Conservation (phyloP, 2,113 vertebrate genomes). For the Silurus glanis region DNA sequence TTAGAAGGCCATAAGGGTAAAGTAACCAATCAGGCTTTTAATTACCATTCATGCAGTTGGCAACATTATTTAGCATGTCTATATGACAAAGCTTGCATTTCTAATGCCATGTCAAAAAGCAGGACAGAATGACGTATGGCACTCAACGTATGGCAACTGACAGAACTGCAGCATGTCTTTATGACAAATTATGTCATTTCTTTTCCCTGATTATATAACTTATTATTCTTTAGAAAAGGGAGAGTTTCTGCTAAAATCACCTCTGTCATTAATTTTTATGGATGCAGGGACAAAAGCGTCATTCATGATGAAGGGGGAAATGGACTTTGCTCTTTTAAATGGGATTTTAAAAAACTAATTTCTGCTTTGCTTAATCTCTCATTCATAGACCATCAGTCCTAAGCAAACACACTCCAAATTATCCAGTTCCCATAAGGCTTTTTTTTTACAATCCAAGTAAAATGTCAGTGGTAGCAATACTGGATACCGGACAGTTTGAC, state of each 20-base stretch:
- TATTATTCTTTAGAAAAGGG: constrained; percentile 30
- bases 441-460: constrained; percentile 10
- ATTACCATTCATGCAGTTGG: background rate
- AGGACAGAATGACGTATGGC: constrained; percentile 1
- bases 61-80: constrained; percentile 27
- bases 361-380: constrained; percentile 45
- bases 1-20: background rate
- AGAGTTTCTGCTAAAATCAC: constrained; percentile 28
- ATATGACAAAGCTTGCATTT: constrained; percentile 30
- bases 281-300: constrained; percentile 49
- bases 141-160: background rate
- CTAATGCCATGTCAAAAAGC: constrained; percentile 24
- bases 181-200: constrained; percentile 31
- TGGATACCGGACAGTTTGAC: background rate
- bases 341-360: constrained; percentile 54
- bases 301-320: constrained; percentile 49
- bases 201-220: constrained; percentile 28
- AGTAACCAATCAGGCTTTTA: background rate
- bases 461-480: constrained; percentile 10
- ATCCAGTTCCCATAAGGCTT: constrained; percentile 39
- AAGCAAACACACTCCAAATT: constrained; percentile 50
- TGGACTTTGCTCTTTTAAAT: constrained; percentile 53
- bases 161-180: constrained; percentile 19
- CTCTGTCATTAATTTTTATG: constrained; percentile 39
- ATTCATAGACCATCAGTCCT: constrained; percentile 49